Base-by-base conservation (phyloP, 2,113 vertebrate species). In the Vombatus ursinus region DNA sequence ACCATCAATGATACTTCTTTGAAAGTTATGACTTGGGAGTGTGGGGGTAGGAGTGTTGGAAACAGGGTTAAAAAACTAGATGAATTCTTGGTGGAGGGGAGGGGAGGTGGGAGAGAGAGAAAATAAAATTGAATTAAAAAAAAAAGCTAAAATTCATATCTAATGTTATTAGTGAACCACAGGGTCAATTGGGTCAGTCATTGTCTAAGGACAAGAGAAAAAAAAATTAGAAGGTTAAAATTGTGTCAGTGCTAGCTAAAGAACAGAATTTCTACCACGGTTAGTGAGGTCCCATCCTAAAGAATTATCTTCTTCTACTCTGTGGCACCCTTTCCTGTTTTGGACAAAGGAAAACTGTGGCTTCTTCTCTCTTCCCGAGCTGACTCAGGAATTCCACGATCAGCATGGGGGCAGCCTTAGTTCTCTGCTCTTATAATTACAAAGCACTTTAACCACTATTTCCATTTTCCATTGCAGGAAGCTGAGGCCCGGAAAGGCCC, bases 391-490 rank as follows among this genome's bases (percentile, higher is more conserved):
- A 84, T 84, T 23, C 19, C n/a, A 44, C 44, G 16, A 4, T 84
- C 44, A 22, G 19, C 68, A 84, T 23, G 16, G n/a, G 3, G n/a
- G 19, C 19, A 44, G 68, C 7, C n/a, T 44, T 44, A 44, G 16
- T 44, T 37, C 14, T 77, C 19, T 31, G 37, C 61, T 77, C 37
- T 77, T 77, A 77, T n/a, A 77, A n/a, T 77, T 77, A n/a, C 61
- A 19, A 93, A 93, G 47, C 28, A 89, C 54, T 48, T 93, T 61
- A 92, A 24, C 57, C 49, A 94, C 47, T 89, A 84, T 89, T 95
- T 95, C n/a, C 52, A 5, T 95, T 95, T 96, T n/a, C 48, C 28
- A 93, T 90, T 26, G 52, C 93, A 26, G 31, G 51, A 94, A 61
- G 68, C 50, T 53, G 92, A 94, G 61, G 31, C 50, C 25, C 37